Evolutionary conservation across 92 coral and sea anemone species (phyloP), one percentile per base, ranked within the genome.

Genomic region (Siderastrea radians): DNA sequence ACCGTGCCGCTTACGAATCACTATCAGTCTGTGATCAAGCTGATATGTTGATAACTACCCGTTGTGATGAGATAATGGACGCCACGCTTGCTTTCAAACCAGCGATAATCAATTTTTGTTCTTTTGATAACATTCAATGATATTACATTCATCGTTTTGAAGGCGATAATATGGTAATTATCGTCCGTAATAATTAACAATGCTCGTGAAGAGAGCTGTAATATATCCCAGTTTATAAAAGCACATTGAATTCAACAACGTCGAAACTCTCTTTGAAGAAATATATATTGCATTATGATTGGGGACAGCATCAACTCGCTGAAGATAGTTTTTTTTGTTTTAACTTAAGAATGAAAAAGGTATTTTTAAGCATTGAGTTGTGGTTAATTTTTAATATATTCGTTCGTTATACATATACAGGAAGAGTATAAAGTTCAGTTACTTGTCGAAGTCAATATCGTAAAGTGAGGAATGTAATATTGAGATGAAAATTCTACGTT

Each of bases 11-110:
- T 44, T 49, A 81, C 6, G 6, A 68, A 67, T 44, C 44, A 44
- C 55, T 81, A 68, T 81, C 72, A 63, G 73, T 79, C 83, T 79
- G 12, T 7, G 58, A 62, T 79, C 54, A 16, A 54, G n/a, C 13
- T 43, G 85, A 68, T 81, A 81, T 53, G 65, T 53, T 13, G 62
- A 79, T 79, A 79, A 49, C 47, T 81, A 48, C 44, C 75, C 76
- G 47, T 45, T 53, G 51, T 53, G 45, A 2, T 45, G 46, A 13
- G 77, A 81, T 68, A 44, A 16, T 55, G 61, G 46, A 38, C 38
- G 54, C 76, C 77, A 81, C 68, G 57, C 59, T 55, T 54, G 17
- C 78, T 46, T 47, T 10, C 48, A 53, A 80, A 44, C 44, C 51
- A 3, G 69, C 51, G 52, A 70, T 69, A 82, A 47, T 15, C 54